Base-by-base conservation (phyloP, 2,113 vertebrate genomes). In the Dermatemys mawii region DNA sequence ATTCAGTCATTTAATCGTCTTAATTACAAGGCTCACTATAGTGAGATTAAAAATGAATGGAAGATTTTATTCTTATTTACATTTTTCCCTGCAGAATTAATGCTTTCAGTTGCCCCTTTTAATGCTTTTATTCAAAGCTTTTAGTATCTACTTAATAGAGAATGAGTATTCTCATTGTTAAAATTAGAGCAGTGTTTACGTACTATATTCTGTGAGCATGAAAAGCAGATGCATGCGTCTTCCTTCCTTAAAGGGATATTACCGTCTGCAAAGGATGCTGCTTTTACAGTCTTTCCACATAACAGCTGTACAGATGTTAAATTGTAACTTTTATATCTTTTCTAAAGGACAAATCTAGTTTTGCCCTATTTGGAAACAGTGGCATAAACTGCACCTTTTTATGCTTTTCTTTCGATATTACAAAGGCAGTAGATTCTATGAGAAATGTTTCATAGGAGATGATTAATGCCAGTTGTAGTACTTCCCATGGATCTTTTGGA, bases 51-150 rank as follows among this genome's bases (percentile, higher is more conserved):
- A 96, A 94, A 94, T 94, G 88, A 93, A 93, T 92, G 92, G 32
- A 95, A 93, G 90, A 89, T 95, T 83, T 92, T 86, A 86, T 83
- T 51, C 83, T 97, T 70, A 95, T 95, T 94, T 94, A 88, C 81
- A 95, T 90, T 87, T 96, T 95, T 94, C 26, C 29, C 76, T 51
- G 90, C 86, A 87, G 92, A 97, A 96, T 87, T 94, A 97, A 92
- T 96, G 73, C 7, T 90, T 85, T 93, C 76, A 88, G 63, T 41
- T 96, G 44, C 44, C 94, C 93, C 92, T 96, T 90, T 90, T 92
- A 90, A 88, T 83, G 38, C 85, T 96, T 88, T 57, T 93, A 79
- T 96, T 95, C 80, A 95, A 57, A 81, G 86, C 35, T 92, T 96
- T 96, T 94, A 92, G 73, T 44, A 44, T 51, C 70, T 90, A 67